phyloP scores from a whole-genome alignment of 2,113 vertebrate species.

The Phalacrocorax aristotelis region DNA sequence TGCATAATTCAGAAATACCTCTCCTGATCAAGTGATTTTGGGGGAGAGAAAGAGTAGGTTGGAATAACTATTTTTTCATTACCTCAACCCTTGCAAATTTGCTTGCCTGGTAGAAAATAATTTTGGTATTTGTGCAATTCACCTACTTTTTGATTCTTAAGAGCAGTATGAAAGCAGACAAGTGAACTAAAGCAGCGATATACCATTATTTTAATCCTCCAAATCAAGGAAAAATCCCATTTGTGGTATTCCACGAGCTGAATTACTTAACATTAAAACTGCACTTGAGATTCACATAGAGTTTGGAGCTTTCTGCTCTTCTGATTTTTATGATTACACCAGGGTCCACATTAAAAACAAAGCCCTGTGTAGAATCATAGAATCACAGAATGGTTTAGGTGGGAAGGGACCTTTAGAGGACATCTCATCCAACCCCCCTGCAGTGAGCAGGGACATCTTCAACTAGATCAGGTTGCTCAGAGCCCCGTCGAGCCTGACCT shows the following conservation, averaged over 20 bases:
- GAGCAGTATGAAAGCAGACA: conserved; percentile 1
- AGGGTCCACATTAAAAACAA: not conserved
- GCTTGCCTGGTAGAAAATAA: not conserved
- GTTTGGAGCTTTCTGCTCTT: conserved; percentile 14
- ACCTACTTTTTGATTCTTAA: not conserved
- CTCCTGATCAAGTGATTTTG: not conserved
- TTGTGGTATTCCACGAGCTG: not conserved
- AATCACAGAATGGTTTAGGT: not conserved
- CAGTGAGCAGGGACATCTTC: not conserved
- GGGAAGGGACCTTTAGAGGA: not conserved
- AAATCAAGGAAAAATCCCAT: not conserved
- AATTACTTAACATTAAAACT: not conserved
- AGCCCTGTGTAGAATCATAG: not conserved
- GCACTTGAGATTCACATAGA: not conserved
- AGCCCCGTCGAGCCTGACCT: not conserved
- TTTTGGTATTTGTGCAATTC: not conserved
- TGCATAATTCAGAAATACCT: not conserved
- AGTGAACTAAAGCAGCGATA: not conserved
- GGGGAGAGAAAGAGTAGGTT: not conserved
- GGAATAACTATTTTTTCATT: not conserved
- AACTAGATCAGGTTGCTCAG: not conserved
- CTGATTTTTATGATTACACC: not conserved
- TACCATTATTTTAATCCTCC: not conserved
- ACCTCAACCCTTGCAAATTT: not conserved
- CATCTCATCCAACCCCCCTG: not conserved